Conservation (phyloP, 2,113 vertebrate genomes). For the Semnopithecus entellus region DNA sequence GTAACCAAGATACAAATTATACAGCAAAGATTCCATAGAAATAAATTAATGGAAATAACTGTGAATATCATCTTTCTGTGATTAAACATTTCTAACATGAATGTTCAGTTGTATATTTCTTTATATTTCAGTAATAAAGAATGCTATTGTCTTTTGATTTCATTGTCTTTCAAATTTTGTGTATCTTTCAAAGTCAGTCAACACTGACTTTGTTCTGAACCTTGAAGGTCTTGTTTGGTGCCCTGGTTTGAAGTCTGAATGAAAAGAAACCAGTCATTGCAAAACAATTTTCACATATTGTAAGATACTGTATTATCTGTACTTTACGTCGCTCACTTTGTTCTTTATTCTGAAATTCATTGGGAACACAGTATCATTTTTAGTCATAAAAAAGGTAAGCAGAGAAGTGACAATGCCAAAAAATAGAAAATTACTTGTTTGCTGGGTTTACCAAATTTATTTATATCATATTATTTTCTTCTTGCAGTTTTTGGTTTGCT, state of each 20-base stretch:
- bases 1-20: constrained; percentile 41
- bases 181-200: background rate
- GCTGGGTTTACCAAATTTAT: background rate
- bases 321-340: background rate
- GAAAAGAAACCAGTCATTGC: constrained; percentile 71
- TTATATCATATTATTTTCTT: background rate
- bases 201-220: constrained; percentile 74
- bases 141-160: constrained; percentile 77
- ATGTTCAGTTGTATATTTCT: constrained; percentile 64
- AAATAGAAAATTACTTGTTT: background rate
- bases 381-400: background rate
- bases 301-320: constrained; percentile 18
- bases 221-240: constrained; percentile 52
- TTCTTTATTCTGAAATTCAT: background rate
- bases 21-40: constrained; percentile 68
- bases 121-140: constrained; percentile 78
- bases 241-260: constrained; percentile 73
- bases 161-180: constrained; percentile 68
- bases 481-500: background rate
- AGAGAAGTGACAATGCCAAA: background rate
- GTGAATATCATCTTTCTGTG: constrained; percentile 77
- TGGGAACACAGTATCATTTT: background rate
- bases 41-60: constrained; percentile 36
- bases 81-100: constrained; percentile 77
- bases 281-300: constrained; percentile 61